phyloP scores from a whole-genome alignment of 2,113 vertebrate species.

The Oreochromis tanganicae region DNA sequence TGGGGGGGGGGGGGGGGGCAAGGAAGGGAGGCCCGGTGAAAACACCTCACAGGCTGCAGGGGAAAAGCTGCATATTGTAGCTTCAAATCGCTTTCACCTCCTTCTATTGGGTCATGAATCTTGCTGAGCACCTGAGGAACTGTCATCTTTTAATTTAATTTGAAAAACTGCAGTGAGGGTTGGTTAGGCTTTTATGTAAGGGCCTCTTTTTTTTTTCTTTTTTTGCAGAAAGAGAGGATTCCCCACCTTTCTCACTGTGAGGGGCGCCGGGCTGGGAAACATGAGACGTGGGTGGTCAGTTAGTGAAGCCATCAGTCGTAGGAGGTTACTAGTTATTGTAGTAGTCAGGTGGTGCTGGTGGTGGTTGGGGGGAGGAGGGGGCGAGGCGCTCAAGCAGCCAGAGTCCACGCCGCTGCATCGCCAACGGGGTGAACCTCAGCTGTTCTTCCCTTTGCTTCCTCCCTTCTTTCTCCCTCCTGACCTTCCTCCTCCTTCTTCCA shows the following conservation, averaged over 20 bases:
- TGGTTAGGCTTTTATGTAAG: background rate
- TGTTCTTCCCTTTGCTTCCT: constrained; percentile 13
- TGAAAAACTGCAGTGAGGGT: background rate
- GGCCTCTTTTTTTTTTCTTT: background rate
- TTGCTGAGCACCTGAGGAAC: background rate
- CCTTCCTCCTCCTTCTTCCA: constrained; percentile 28
- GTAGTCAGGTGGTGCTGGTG: constrained; percentile 9
- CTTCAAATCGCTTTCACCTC: background rate
- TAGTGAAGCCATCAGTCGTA: constrained; percentile 48
- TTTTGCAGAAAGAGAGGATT: background rate
- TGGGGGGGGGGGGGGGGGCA: background rate
- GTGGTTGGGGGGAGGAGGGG: background rate
- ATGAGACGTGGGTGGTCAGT: constrained; percentile 38
- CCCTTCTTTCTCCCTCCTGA: constrained; percentile 24
- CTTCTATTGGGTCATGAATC: background rate
- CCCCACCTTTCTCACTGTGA: background rate
- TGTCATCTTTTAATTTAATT: constrained; percentile 3
- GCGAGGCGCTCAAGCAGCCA: background rate
- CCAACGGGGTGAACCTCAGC: constrained; percentile 42
- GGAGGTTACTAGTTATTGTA: constrained; percentile 38
- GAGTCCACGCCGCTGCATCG: background rate
- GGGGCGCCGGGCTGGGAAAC: background rate
- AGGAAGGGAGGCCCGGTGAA: background rate
- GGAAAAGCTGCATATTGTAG: background rate
- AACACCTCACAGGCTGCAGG: constrained; percentile 9